These are phyloP conservation scores for Apamea monoglypha DNA, from an alignment of 2,888 invertebrate genomes.

Conservation along the genomic window DNA sequence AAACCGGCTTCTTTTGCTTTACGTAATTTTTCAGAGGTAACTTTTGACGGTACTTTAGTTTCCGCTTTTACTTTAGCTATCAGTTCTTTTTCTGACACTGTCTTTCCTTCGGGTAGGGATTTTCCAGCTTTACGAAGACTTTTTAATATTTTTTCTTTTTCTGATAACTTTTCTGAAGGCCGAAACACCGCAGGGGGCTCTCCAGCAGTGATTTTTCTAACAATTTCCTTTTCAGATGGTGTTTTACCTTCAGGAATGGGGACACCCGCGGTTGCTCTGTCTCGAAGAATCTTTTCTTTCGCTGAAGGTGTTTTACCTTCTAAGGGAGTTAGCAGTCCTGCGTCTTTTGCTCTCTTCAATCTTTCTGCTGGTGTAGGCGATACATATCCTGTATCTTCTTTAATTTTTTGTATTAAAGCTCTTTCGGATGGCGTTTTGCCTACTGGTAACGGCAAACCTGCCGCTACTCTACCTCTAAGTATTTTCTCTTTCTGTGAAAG, in stretches of 20 bases:
- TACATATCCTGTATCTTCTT: constrained; percentile 62
- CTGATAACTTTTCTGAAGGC: constrained; percentile 62
- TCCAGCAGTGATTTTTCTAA: constrained; percentile 38
- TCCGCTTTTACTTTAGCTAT: constrained; percentile 58
- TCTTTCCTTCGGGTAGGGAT: constrained; percentile 58
- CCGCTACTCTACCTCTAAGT: constrained; percentile 64
- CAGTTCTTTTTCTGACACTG: constrained; percentile 63
- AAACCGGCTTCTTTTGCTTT: constrained; percentile 58
- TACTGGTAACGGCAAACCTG: constrained; percentile 64
- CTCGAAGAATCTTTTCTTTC: constrained; percentile 68
- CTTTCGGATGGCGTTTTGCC: constrained; percentile 67
- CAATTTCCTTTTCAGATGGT: constrained; percentile 65
- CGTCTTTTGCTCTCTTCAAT: constrained; percentile 61
- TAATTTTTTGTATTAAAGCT: constrained; percentile 54
- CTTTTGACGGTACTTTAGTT: constrained; percentile 35
- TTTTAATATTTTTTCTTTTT: constrained; percentile 70
- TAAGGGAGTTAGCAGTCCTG: constrained; percentile 65
- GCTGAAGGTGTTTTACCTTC: constrained; percentile 63
- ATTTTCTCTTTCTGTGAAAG: constrained; percentile 71
- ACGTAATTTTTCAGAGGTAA: constrained; percentile 49
- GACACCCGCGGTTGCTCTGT: constrained; percentile 41
- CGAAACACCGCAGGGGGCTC: constrained; percentile 11
- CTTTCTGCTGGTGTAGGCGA: constrained; percentile 66
- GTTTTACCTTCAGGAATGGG: constrained; percentile 65
- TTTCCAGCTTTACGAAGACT: constrained; percentile 63